These are phyloP conservation scores for Pogonocichla stellata DNA, from an alignment of 2,113 vertebrate species.

Conservation along the genomic window DNA sequence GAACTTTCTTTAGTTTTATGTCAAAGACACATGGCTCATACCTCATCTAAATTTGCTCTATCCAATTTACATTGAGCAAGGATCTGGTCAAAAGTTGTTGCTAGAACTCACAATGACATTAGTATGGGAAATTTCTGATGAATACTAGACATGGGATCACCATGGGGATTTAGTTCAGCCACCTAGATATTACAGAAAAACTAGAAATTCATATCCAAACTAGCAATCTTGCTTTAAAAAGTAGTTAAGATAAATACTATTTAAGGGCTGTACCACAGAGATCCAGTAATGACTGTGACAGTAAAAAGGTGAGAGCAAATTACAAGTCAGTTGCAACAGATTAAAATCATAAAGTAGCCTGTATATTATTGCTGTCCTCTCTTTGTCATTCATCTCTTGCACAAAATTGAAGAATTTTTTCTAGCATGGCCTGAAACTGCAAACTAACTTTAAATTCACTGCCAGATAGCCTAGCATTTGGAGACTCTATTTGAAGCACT, in stretches of 20 bases:
- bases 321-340: background rate
- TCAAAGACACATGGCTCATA: constrained; percentile 39
- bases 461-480: background rate
- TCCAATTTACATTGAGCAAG: background rate
- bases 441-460: background rate
- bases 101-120: background rate
- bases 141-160: background rate
- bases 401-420: background rate
- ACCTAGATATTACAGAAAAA: background rate
- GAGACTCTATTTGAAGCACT: background rate
- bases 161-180: background rate
- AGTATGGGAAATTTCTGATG: background rate
- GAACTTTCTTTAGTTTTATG: constrained; percentile 60
- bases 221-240: background rate
- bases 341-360: background rate
- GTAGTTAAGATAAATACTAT: background rate
- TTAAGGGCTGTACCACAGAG: background rate
- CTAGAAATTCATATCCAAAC: background rate
- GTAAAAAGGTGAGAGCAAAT: background rate
- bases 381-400: background rate
- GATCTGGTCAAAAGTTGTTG: background rate
- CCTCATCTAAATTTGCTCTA: constrained; percentile 15
- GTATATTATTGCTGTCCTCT: background rate
- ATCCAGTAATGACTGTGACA: background rate
- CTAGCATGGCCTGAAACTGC: background rate